A percentile compares a stretch with the other conserved stretches of the same genome.
These are phyloP conservation scores for Rhingia rostrata DNA, from an alignment of 2,888 invertebrate genomes.

Conservation along the genomic window DNA sequence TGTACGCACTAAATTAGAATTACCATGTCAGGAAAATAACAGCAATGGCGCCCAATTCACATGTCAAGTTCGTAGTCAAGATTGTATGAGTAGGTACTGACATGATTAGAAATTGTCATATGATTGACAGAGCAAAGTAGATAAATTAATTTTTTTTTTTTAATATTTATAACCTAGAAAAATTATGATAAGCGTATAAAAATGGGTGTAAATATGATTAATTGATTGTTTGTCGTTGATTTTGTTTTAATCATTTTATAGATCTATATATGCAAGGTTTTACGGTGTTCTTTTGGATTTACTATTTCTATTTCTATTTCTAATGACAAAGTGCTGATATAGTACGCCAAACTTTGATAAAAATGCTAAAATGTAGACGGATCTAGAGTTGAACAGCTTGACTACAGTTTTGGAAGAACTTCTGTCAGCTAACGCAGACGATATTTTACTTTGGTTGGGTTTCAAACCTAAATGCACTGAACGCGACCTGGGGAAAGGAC, in stretches of 20 bases:
- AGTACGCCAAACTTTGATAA: too few species aligned
- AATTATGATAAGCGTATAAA: neutral
- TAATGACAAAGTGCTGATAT: too few species aligned
- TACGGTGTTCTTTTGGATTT: too few species aligned
- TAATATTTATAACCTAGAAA: neutral
- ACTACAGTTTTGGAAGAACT: too few species aligned
- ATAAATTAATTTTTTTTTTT: neutral
- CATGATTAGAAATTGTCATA: slow-evolving; percentile 10
- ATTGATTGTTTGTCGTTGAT: neutral
- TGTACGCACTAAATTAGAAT: neutral
- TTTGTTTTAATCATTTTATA: neutral
- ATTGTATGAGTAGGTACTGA: neutral
- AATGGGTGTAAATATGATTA: neutral
- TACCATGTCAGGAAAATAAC: slow-evolving; percentile 1
- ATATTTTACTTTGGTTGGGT: too few species aligned
- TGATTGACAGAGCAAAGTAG: slow-evolving; percentile 3
- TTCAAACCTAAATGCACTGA: too few species aligned
- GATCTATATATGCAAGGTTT: neutral
- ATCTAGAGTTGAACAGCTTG: too few species aligned
- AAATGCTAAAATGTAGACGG: too few species aligned
- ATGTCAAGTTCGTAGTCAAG: neutral
- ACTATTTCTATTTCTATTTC: too few species aligned
- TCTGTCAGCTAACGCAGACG: too few species aligned
- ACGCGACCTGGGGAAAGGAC: too few species aligned
- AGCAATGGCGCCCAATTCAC: neutral